Conservation (phyloP, 2,888 invertebrate species). For the Magallana nippona region DNA sequence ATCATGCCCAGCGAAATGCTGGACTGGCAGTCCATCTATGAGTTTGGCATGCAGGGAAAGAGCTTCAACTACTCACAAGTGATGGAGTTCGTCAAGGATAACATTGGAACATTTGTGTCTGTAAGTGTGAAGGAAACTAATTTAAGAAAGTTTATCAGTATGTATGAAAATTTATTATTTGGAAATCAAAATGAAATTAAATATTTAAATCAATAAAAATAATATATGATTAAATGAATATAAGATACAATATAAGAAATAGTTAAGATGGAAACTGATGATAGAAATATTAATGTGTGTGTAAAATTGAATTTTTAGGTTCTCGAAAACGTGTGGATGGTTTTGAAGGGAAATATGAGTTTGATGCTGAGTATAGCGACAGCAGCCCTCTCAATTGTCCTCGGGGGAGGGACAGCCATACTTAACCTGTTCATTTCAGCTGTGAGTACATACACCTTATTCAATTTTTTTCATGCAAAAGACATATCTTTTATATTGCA, state of each 20-base stretch:
- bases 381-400: slow-evolving; percentile 91
- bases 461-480: too few relatives aligned
- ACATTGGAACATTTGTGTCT: slow-evolving; percentile 92
- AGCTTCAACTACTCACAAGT: slow-evolving; percentile 72
- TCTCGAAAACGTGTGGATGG: slow-evolving; percentile 91
- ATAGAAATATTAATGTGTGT: not conserved
- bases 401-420: slow-evolving; percentile 83
- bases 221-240: too few relatives aligned
- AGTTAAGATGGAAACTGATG: too few relatives aligned
- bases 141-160: too few relatives aligned
- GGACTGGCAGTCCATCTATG: slow-evolving; percentile 72
- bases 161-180: too few relatives aligned
- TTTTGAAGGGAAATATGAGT: slow-evolving; percentile 94
- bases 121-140: slow-evolving; percentile 72
- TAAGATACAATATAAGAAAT: too few relatives aligned
- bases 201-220: not conserved
- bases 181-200: not conserved
- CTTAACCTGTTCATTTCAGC: slow-evolving; percentile 79
- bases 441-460: slow-evolving; percentile 67
- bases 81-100: slow-evolving; percentile 90
- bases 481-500: too few relatives aligned
- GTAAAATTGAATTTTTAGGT: slow-evolving; percentile 81
- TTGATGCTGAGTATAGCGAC: slow-evolving; percentile 91
- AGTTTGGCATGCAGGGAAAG: slow-evolving; percentile 67
- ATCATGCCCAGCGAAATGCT: slow-evolving; percentile 57